Base-by-base conservation (phyloP, 2,888 invertebrate species). In the Theristus sp. region DNA sequence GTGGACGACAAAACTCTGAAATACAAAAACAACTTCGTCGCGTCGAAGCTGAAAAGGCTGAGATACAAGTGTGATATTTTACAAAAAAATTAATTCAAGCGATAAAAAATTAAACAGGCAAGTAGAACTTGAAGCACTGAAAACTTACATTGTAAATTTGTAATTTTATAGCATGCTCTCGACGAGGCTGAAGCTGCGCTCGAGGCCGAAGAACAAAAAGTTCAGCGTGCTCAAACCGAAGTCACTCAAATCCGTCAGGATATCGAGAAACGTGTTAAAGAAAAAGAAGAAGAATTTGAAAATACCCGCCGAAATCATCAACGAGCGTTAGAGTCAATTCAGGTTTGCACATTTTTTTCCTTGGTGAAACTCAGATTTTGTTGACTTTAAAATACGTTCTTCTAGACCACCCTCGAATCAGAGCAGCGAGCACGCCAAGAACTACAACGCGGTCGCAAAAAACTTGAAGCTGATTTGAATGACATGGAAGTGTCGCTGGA, bases 261-360 rank as follows among this genome's bases (percentile, higher is more conserved):
- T 49, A 94, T 96, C 78, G 98, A 98, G 81, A 87, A 94, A 75
- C 86, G 98, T 75, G 89, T 98, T 79, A 93, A 93, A 77, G 98
- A 98, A 84, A 98, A 98, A 82, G 98, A 98, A 76, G 98, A 98
- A 75, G 98, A 98, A 81, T 99, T 98, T 83, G 96, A 98, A 78
- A 96, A 94, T 81, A 98, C 98, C 60, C 60, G 72, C 49, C 70
- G 70, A 64, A 72, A 70, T 61, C 96, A 98, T 83, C 94, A 96
- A 81, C 88, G 96, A 69, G 94, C 96, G 67, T 84, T 99, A 77
- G 98, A 99, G 80, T 94, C 94, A 75, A 94, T 98, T 91, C 96
- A 98, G 61, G 60, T 61, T 22, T n/a, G 47, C 10, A n/a, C n/a
- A n/a, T n/a, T n/a, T n/a, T n/a, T n/a, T n/a, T n/a, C n/a, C n/a